Percentiles rank a stretch among this genome's conserved stretches.
Evolutionary conservation across 2,888 invertebrate species (phyloP).

Genomic region (Synanthedon myopaeformis): DNA sequence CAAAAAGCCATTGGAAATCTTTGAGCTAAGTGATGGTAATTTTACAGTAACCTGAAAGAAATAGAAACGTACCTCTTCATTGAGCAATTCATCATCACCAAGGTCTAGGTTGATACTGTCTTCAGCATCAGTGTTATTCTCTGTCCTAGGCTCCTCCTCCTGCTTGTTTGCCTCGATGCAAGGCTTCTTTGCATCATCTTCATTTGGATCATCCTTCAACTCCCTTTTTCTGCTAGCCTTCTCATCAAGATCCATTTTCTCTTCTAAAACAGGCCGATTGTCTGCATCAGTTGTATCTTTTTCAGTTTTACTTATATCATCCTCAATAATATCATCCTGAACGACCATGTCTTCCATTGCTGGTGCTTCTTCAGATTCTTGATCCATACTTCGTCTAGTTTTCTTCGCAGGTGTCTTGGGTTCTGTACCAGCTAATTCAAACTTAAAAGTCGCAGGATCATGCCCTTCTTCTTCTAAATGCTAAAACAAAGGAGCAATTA

Average conservation of each 20-base stretch:
- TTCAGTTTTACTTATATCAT: conserved; percentile 32
- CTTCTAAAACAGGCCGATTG: conserved; percentile 17
- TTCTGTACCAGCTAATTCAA: conserved; percentile 60
- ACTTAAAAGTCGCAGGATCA: conserved; percentile 79
- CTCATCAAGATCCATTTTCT: conserved; percentile 45
- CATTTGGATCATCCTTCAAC: conserved; percentile 43
- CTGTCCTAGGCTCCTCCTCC: conserved; percentile 51
- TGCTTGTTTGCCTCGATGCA: conserved; percentile 40
- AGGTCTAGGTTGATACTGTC: conserved; percentile 85
- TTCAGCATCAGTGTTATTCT: conserved; percentile 77
- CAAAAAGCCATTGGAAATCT: conserved; percentile 37
- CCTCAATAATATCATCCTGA: conserved; percentile 57
- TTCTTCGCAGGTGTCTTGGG: conserved; percentile 59
- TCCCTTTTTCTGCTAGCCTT: conserved; percentile 48
- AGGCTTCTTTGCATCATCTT: conserved; percentile 41
- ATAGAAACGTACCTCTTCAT: conserved; percentile 78
- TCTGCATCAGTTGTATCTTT: conserved; percentile 10
- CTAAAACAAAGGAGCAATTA: conserved; percentile 24
- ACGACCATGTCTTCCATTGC: conserved; percentile 63
- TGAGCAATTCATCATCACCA: conserved; percentile 84
- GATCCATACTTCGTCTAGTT: conserved; percentile 50
- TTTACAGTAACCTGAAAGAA: conserved; percentile 55
- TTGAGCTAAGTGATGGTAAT: conserved; percentile 29
- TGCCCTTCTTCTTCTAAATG: conserved; percentile 78
- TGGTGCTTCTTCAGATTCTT: conserved; percentile 51